Evolutionary conservation across 2,113 vertebrate genomes (phyloP), one percentile per base, ranked within the genome.

Genomic region (Sclerurus mexicanus): DNA sequence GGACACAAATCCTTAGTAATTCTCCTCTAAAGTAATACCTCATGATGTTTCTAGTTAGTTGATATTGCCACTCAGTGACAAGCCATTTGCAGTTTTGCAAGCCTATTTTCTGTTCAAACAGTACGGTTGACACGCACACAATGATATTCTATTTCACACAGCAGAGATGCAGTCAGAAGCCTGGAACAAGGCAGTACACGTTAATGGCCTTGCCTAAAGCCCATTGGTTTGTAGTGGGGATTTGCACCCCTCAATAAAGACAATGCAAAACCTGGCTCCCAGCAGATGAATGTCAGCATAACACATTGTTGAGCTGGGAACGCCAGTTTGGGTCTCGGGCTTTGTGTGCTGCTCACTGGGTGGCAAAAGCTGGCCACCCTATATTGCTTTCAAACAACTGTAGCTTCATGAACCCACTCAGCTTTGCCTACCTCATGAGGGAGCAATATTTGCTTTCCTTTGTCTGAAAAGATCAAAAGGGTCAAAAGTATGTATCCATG

Each of bases 201-300:
- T 40, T 86, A 59, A 74, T 4, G 31, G 89, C 89, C 93, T 84
- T 95, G 86, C 86, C 91, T 92, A 95, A 97, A 96, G 87, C 91
- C 75, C 6, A 0, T 6, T 60, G 94, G 91, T 95, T 95, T 96
- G 56, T 89, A 95, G 52, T 0, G 1, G 62, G 91, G 94, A 95
- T 95, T 96, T 97, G 86, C 64, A 37, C 31, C 69, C 52, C 0
- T 95, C 93, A 95, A 84, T 67, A 56, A 84, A 72, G 73, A 96
- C 95, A 95, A 95, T 72, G 89, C 76, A 71, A 89, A 97, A 95
- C 75, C 93, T 78, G 73, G 64, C 2, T 7, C 64, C 92, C 80
- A 44, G 83, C 95, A 95, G 91, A 81, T 84, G 50, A 92, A 78
- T 4, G 64, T 92, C 94, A 96, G 94, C 93, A 91, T 33, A 92